Percentiles rank a stretch among this genome's conserved stretches.
Evolutionary conservation across 2,797 vertebrate genomes (phyloP).

Genomic region (Sebastes iracundus): DNA sequence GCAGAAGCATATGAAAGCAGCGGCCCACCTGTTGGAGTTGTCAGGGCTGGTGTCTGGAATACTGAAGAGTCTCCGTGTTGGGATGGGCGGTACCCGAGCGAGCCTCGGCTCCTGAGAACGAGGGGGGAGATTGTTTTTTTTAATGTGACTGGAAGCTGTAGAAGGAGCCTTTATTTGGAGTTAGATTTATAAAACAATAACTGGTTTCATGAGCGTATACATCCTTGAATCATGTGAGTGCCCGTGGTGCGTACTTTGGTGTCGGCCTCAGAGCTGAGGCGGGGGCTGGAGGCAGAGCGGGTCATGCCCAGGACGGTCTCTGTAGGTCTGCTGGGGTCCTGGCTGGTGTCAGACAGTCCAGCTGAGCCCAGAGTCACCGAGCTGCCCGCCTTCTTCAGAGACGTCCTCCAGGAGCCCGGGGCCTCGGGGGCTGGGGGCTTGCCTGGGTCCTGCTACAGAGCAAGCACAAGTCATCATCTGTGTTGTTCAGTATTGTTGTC

Average conservation of each 20-base stretch:
- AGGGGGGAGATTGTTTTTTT: slow-evolving; percentile 6
- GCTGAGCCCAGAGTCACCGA: slow-evolving; percentile 83
- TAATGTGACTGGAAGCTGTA: slow-evolving; percentile 21
- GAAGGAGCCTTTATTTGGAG: slow-evolving; percentile 36
- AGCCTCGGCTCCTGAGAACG: slow-evolving; percentile 83
- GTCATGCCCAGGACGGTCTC: slow-evolving; percentile 79
- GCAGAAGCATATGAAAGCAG: not conserved
- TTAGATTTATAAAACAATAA: slow-evolving; percentile 3
- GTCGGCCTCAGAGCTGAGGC: slow-evolving; percentile 83
- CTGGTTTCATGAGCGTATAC: slow-evolving; percentile 7
- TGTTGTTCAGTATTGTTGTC: not conserved
- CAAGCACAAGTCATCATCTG: not conserved
- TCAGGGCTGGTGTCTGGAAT: slow-evolving; percentile 83
- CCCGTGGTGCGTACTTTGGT: slow-evolving; percentile 69
- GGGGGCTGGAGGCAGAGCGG: slow-evolving; percentile 87
- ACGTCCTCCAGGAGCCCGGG: slow-evolving; percentile 85
- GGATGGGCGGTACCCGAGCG: slow-evolving; percentile 85
- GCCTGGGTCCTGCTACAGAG: slow-evolving; percentile 67
- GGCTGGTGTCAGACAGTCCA: slow-evolving; percentile 73
- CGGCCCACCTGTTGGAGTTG: slow-evolving; percentile 81
- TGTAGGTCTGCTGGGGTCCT: slow-evolving; percentile 67
- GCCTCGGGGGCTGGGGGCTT: slow-evolving; percentile 74
- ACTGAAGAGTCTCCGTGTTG: slow-evolving; percentile 83
- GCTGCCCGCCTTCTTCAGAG: slow-evolving; percentile 86
- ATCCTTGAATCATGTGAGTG: not conserved